Evolutionary conservation across 2,113 vertebrate genomes (phyloP).

Genomic region (Poicephalus gulielmi): DNA sequence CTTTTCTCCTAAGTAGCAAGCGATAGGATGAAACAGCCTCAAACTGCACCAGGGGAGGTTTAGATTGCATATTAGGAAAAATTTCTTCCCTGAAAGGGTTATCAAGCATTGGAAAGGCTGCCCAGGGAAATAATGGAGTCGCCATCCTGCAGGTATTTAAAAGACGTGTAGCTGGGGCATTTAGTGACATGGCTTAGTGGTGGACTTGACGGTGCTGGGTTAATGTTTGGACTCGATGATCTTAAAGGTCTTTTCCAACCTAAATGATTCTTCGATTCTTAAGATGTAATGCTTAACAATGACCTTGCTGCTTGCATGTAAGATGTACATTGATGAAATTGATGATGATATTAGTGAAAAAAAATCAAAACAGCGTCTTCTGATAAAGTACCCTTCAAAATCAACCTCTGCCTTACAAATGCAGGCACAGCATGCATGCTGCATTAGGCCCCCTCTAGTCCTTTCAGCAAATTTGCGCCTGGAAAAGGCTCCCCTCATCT

Average conservation of each 20-base stretch:
- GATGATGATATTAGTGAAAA: neutral
- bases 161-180: neutral
- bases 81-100: neutral
- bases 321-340: neutral
- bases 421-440: accelerated
- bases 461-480: neutral
- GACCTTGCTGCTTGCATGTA: neutral
- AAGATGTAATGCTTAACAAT: neutral
- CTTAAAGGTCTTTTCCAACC: neutral
- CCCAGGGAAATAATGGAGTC: neutral
- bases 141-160: neutral
- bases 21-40: neutral
- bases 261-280: neutral
- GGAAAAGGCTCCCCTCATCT: neutral
- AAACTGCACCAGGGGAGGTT: neutral
- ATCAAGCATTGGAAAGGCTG: neutral
- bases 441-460: neutral
- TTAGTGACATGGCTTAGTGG: neutral
- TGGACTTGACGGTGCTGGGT: neutral
- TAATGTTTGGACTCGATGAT: neutral
- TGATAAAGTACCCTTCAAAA: neutral
- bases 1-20: neutral
- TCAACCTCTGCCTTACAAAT: neutral
- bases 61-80: neutral
- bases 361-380: neutral